Evolutionary conservation across 2,113 vertebrate genomes (phyloP), one percentile per base, ranked within the genome.

Genomic region (Cololabis saira): DNA sequence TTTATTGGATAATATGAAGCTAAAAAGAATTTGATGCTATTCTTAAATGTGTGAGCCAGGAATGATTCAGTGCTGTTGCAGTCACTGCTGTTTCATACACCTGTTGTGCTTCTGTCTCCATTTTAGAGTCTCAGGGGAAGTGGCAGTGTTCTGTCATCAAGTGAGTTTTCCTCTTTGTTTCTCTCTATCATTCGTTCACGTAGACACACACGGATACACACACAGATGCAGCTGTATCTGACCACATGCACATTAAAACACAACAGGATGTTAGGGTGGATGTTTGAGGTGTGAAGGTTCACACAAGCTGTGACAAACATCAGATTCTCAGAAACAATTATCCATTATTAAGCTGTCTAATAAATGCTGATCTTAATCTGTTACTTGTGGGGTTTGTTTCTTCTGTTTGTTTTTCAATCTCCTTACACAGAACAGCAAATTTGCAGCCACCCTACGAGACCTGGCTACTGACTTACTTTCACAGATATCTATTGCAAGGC

Each of bases 201-300:
- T 63, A 52, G 42, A 48, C 66, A 58, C 53, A 58, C 53, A 74
- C 42, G 52, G 18, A 58, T 37, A 30, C 43, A 65, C 59, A 51
- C 22, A 64, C 21, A 55, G 6, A 49, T 15, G 60, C 79, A 86
- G 84, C 84, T 86, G 82, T 82, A 67, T 87, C 55, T 84, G 84
- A 81, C 87, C 83, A 82, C 90, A 86, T 64, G 70, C 72, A 61
- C 64, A 65, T 81, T 82, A 66, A 71, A 79, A 82, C 82, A 87
- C 86, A 88, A 91, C 89, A 90, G 89, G 89, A 90, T 89, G 89
- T 83, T 75, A 71, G 75, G 85, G 81, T 87, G 80, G 84, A 81
- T 87, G 78, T 84, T 50, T 64, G 81, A 85, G 81, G 89, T 90
- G 84, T 74, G 81, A 89, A 83, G 61, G 47, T 87, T 86, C 61